Conservation (phyloP, 2,888 invertebrate species). For the Toxonevra muliebris region DNA sequence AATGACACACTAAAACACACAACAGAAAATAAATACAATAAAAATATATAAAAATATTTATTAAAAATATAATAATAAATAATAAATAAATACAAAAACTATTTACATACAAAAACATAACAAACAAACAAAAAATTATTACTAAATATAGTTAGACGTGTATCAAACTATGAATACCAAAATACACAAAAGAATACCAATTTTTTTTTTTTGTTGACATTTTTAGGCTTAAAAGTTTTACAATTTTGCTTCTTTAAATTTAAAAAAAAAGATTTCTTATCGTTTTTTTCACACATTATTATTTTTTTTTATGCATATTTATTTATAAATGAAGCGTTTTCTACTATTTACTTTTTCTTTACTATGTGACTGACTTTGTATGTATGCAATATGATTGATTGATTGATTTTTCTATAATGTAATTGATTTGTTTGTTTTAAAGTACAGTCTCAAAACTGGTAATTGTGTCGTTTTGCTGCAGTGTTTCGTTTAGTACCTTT, state of each 20-base stretch:
- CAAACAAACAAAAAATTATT: not conserved
- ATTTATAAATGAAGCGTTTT: not conserved
- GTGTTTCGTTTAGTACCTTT: conserved; percentile 70
- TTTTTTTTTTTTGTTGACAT: too few relatives aligned
- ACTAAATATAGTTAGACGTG: too few relatives aligned
- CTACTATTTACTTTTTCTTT: too few relatives aligned
- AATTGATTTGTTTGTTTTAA: conserved; percentile 47
- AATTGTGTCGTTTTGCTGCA: conserved; percentile 53
- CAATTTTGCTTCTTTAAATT: too few relatives aligned
- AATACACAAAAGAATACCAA: too few relatives aligned
- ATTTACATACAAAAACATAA: conserved; percentile 16
- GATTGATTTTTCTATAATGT: conserved; percentile 7
- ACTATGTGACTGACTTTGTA: too few relatives aligned
- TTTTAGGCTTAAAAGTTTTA: too few relatives aligned
- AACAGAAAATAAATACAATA: conserved; percentile 3
- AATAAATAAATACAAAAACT: conserved; percentile 14
- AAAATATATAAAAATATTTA: conserved; percentile 15
- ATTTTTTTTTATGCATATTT: conserved; percentile 16
- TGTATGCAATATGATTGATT: not conserved
- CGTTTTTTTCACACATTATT: too few relatives aligned
- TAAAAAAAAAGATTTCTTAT: too few relatives aligned
- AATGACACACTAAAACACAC: too few relatives aligned
- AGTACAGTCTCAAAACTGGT: conserved; percentile 64
- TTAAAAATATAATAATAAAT: conserved; percentile 9
- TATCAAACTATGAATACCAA: too few relatives aligned